Conservation (phyloP, 2,113 vertebrate species). For the Marmota monax region DNA sequence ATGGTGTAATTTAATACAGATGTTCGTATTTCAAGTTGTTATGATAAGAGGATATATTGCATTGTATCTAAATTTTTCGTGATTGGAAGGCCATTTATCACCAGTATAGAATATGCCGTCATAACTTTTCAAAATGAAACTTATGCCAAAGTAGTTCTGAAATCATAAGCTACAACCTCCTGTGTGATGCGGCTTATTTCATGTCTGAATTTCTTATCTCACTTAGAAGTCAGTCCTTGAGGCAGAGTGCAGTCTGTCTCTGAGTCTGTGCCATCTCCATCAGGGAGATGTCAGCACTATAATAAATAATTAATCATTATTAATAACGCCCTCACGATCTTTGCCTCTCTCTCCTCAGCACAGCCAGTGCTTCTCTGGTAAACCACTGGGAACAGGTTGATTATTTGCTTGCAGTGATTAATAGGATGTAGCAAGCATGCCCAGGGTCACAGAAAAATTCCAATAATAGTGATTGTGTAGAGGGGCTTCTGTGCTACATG, state of each 20-base stretch:
- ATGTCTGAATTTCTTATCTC: not conserved
- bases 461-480: not conserved
- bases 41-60: not conserved
- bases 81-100: not conserved
- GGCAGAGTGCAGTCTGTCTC: not conserved
- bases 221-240: constrained; percentile 4
- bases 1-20: not conserved
- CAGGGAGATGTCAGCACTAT: not conserved
- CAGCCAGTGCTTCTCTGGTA: not conserved
- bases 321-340: constrained; percentile 23
- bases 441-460: not conserved
- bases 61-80: not conserved
- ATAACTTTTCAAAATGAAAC: not conserved
- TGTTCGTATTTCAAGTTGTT: not conserved
- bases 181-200: not conserved
- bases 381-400: not conserved
- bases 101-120: not conserved
- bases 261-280: not conserved
- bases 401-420: constrained; percentile 17
- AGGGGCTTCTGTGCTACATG: not conserved
- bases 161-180: not conserved
- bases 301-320: constrained; percentile 73
- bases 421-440: not conserved
- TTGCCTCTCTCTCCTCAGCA: not conserved
- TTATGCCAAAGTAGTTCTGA: constrained; percentile 29